Evolutionary conservation across 2,113 vertebrate genomes (phyloP).

Genomic region (Edolisoma coerulescens): DNA sequence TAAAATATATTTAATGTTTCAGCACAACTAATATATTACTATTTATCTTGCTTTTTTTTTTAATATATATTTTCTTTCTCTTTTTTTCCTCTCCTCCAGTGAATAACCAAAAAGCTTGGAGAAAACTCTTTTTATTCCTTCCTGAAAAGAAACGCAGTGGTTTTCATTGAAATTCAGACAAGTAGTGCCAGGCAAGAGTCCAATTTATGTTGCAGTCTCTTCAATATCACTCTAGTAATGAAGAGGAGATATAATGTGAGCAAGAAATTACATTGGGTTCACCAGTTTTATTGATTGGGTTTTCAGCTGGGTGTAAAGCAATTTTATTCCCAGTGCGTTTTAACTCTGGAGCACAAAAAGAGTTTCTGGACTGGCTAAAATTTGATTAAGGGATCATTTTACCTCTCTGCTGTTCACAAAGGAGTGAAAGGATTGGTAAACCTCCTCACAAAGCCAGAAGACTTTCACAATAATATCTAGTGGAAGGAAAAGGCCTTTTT

Average conservation of each 20-base stretch:
- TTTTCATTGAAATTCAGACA: neutral
- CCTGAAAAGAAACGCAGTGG: neutral
- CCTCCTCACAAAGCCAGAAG: neutral
- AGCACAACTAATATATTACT: neutral
- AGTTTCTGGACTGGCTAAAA: neutral
- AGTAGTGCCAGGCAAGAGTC: neutral
- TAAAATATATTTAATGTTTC: neutral
- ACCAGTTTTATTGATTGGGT: neutral
- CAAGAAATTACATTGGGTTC: neutral
- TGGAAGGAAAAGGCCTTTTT: neutral
- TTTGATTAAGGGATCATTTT: neutral
- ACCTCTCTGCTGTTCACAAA: neutral
- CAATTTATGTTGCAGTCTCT: fast-evolving
- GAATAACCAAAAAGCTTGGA: neutral
- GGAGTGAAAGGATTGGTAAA: neutral
- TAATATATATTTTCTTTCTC: neutral
- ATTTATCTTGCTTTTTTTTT: neutral
- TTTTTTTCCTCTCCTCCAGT: fast-evolving
- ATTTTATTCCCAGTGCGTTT: neutral
- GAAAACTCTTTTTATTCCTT: neutral
- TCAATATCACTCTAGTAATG: neutral
- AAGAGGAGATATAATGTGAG: neutral
- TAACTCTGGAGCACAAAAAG: neutral
- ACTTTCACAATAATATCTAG: neutral
- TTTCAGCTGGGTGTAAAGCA: neutral